Evolutionary conservation across 2,113 vertebrate species (phyloP).

Genomic region (Aphelocoma coerulescens): DNA sequence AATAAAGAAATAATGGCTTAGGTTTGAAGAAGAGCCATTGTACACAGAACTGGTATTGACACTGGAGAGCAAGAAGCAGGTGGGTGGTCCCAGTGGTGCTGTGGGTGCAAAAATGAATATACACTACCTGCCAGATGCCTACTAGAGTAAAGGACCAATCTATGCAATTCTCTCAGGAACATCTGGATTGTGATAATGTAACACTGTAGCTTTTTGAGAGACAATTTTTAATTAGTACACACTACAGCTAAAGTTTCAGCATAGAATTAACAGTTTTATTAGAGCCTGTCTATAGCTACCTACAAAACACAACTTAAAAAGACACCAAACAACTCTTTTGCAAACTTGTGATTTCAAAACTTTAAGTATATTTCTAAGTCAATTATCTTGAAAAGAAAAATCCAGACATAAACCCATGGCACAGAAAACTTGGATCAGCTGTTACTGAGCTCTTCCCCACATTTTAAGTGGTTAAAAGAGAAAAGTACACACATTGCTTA

Average conservation of each 20-base stretch:
- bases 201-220: not conserved
- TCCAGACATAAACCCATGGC: not conserved
- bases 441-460: not conserved
- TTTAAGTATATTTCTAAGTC: not conserved
- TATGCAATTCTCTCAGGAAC: conserved; percentile 24
- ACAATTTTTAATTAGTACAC: not conserved
- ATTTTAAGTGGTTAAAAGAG: not conserved
- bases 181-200: conserved; percentile 2
- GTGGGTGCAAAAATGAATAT: conserved; percentile 43
- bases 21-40: not conserved
- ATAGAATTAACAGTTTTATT: not conserved
- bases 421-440: not conserved
- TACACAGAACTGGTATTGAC: not conserved
- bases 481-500: not conserved
- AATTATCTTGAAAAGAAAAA: not conserved
- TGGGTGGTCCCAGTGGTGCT: conserved; percentile 58
- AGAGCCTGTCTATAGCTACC: not conserved
- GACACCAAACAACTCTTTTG: not conserved
- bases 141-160: conserved; percentile 45
- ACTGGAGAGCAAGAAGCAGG: conserved; percentile 49
- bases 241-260: not conserved
- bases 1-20: not conserved
- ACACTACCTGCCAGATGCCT: conserved; percentile 40
- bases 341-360: not conserved
- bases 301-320: not conserved